Evolutionary conservation across 2,888 invertebrate genomes (phyloP), one percentile per base, ranked within the genome.

Genomic region (Augiades crinisus): DNA sequence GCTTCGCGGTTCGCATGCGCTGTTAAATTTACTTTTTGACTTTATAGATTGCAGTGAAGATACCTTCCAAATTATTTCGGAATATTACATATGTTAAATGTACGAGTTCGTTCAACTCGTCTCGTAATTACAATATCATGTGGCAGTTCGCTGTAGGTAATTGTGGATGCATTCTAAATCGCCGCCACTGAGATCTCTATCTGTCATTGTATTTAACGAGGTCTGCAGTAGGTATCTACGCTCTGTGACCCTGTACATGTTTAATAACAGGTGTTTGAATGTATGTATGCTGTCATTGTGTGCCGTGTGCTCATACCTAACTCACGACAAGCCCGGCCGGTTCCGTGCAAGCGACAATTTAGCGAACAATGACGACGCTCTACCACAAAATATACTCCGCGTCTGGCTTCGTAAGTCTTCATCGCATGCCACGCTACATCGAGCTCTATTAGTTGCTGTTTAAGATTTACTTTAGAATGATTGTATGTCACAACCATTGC

Each of bases 211-310:
- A 77, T 81, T 81, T 83, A 84, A 84, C 79, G 78, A 82, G 77
- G 73, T 74, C 70, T 68, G 72, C 69, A 60, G 72, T 61, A 60
- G 63, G 61, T 78, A 77, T 71, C 71, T 78, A 78, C 72, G 70
- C 72, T 76, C 66, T 76, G 77, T 84, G 85, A 85, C 81, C 81
- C 78, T 72, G 75, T 75, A 79, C 77, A 81, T 81, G 78, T 81
- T 82, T 87, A 86, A 86, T 87, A 87, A 86, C 86, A 88, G 87
- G 88, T 88, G 88, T 87, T 86, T 81, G 79, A 82, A 84, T 85
- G 82, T 86, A 84, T 80, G 83, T 83, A 78, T 73, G 74, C 65
- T 83, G 81, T 83, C 78, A 84, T 81, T 83, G 83, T 86, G 80
- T 78, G 78, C 68, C 62, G 72, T 72, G 68, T 70, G 72, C 76